These are phyloP conservation scores for Esox niger DNA, from an alignment of 2,113 vertebrate genomes.

Conservation along the genomic window DNA sequence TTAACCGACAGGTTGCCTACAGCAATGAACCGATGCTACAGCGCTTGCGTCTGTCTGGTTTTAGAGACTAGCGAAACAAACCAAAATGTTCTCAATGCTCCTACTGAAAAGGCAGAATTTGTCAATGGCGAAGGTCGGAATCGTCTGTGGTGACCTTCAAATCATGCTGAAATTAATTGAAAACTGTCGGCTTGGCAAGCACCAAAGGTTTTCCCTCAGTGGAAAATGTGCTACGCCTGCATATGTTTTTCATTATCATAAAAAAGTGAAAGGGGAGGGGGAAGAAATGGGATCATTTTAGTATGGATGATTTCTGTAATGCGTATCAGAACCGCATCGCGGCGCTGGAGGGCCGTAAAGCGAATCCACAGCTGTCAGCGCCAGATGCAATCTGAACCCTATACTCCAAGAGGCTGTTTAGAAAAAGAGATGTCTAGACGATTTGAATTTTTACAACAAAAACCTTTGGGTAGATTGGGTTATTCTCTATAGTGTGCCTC, in stretches of 20 bases:
- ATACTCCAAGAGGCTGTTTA: constrained; percentile 16
- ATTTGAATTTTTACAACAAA: not conserved
- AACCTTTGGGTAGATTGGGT: not conserved
- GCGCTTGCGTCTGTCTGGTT: not conserved
- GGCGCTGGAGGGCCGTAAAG: constrained; percentile 51
- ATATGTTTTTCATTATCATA: constrained; percentile 74
- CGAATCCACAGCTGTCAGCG: not conserved
- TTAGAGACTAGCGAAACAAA: not conserved
- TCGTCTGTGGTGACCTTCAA: constrained; percentile 33
- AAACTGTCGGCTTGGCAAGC: constrained; percentile 66
- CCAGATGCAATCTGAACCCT: not conserved
- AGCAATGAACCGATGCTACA: too few species aligned
- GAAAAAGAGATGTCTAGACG: constrained; percentile 39
- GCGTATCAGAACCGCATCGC: constrained; percentile 40
- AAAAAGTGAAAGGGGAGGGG: constrained; percentile 21
- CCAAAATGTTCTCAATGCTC: not conserved
- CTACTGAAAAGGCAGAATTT: too few species aligned
- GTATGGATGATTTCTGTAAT: constrained; percentile 29
- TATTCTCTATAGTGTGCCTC: not conserved
- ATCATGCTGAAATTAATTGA: constrained; percentile 33
- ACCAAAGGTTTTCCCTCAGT: constrained; percentile 50
- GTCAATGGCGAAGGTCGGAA: constrained; percentile 42
- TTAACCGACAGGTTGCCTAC: too few species aligned
- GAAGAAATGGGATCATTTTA: not conserved
- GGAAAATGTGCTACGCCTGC: constrained; percentile 75